Conservation (phyloP, 2,888 invertebrate species). For the Lepetodrilus schrolli region DNA sequence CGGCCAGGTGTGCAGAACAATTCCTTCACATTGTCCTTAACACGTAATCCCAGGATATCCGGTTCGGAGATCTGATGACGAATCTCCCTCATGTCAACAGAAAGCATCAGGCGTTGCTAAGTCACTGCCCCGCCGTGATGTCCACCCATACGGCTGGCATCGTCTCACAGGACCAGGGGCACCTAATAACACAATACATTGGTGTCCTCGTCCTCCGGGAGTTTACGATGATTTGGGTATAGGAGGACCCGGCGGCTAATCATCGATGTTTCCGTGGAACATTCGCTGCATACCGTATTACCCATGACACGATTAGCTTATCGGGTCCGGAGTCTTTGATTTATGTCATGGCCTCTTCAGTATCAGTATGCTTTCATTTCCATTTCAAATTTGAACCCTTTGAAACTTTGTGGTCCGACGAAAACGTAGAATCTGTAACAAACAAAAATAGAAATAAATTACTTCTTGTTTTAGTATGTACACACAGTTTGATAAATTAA, state of each 20-base stretch:
- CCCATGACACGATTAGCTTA: neutral
- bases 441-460: too few species aligned
- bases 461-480: too few species aligned
- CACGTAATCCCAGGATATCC: neutral
- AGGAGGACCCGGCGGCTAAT: neutral
- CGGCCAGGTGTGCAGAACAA: neutral
- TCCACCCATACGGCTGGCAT: neutral
- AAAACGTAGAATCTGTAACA: too few species aligned
- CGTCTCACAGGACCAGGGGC: too few species aligned
- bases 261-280: neutral
- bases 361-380: too few species aligned
- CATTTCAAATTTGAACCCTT: too few species aligned
- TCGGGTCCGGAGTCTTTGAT: too few species aligned
- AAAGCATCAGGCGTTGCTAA: neutral
- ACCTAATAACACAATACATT: constrained; percentile 12
- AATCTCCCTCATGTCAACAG: neutral
- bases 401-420: too few species aligned
- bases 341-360: too few species aligned
- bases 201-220: constrained; percentile 6
- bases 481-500: too few species aligned
- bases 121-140: neutral
- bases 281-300: neutral
- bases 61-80: too few species aligned
- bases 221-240: neutral
- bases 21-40: neutral